Conservation (phyloP, 2,797 vertebrate species). For the Galaxias olidus region DNA sequence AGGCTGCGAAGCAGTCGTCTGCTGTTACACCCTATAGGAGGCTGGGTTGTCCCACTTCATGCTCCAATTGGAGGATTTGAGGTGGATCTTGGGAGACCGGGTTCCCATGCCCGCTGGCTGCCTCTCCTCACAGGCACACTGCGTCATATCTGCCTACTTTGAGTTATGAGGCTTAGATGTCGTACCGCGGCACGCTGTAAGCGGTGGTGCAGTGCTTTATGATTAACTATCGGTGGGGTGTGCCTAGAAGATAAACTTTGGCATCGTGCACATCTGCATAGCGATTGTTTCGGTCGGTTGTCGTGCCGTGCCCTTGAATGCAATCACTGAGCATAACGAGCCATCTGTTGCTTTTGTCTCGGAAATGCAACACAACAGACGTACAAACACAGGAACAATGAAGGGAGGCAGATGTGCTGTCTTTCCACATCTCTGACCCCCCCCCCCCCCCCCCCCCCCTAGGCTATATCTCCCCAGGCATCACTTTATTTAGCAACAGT, state of each 20-base stretch:
- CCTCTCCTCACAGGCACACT: slow-evolving; percentile 39
- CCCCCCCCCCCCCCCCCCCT: neutral
- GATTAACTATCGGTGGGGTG: too few species aligned
- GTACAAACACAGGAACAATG: too few species aligned
- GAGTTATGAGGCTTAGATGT: slow-evolving; percentile 22
- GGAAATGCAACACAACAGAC: too few species aligned
- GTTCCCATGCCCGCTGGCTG: slow-evolving; percentile 44
- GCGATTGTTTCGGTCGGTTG: too few species aligned
- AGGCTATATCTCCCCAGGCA: too few species aligned
- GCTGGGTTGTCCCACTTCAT: slow-evolving; percentile 39
- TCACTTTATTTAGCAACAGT: neutral
- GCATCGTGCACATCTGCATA: too few species aligned
- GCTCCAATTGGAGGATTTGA: slow-evolving; percentile 58
- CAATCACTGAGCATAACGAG: too few species aligned
- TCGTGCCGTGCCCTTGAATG: too few species aligned
- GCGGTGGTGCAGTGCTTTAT: too few species aligned
- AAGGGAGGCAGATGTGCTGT: neutral
- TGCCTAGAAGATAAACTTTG: too few species aligned
- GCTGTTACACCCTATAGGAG: slow-evolving; percentile 24
- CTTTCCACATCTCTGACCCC: neutral
- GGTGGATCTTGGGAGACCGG: slow-evolving; percentile 37
- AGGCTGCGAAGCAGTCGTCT: slow-evolving; percentile 31
- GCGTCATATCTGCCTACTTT: slow-evolving; percentile 26
- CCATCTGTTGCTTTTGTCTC: too few species aligned
- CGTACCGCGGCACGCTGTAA: too few species aligned